phyloP scores from a whole-genome alignment of 2,113 vertebrate species.

The Numenius arquata region DNA sequence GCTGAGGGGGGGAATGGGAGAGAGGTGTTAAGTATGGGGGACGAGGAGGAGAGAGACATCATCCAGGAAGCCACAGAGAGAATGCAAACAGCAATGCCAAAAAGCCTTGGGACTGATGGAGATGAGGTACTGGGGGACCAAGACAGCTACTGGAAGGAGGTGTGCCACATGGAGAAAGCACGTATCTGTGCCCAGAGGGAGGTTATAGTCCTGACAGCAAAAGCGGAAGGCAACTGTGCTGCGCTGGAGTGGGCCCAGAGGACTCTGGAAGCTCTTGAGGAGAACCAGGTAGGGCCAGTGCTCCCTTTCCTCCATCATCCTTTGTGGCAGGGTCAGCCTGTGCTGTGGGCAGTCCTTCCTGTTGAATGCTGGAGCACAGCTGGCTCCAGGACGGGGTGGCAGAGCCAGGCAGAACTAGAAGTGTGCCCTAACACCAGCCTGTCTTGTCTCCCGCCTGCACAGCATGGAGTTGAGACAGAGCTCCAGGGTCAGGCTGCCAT shows the following conservation, averaged over 20 bases:
- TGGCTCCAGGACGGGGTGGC: background rate
- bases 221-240: background rate
- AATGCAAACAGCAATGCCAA: fast-evolving
- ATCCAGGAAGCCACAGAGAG: background rate
- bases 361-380: background rate
- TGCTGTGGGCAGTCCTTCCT: background rate
- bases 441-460: background rate
- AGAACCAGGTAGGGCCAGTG: constrained; percentile 27
- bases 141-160: background rate
- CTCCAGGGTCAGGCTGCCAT: background rate
- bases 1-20: background rate
- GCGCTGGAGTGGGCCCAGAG: background rate
- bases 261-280: background rate
- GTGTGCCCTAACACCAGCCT: background rate
- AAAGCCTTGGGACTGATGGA: background rate
- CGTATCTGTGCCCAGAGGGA: background rate
- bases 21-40: background rate
- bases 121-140: background rate
- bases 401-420: background rate
- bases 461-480: background rate
- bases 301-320: background rate
- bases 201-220: background rate
- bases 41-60: background rate
- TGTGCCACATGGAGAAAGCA: background rate
- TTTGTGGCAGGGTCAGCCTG: background rate